Percentiles rank a stretch among this genome's conserved stretches.
Conservation (phyloP, 1,140 invertebrate genomes). For the Antheraea mylitta region DNA sequence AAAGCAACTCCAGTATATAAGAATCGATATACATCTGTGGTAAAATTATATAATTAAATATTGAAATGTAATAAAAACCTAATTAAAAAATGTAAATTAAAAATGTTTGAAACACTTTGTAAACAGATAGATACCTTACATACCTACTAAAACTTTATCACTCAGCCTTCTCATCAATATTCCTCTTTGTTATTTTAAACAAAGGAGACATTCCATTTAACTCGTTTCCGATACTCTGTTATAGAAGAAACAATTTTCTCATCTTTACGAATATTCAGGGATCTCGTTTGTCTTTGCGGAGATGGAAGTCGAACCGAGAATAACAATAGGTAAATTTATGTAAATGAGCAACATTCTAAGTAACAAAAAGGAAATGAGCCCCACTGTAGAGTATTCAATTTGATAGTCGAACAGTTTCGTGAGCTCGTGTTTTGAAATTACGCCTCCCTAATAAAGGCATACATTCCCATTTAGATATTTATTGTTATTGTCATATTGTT, state of each 20-base stretch:
- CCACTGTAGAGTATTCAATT: constrained; percentile 41
- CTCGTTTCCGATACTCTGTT: constrained; percentile 73
- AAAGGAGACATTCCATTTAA: constrained; percentile 71
- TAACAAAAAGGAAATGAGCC: constrained; percentile 70
- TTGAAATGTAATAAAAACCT: background rate
- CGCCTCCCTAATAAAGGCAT: constrained; percentile 23
- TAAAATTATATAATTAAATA: too few species aligned
- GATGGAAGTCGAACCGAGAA: constrained; percentile 54
- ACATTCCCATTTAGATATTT: constrained; percentile 15
- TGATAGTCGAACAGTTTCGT: constrained; percentile 37
- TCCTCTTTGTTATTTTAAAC: constrained; percentile 69
- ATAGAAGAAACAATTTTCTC: constrained; percentile 69
- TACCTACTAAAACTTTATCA: constrained; percentile 9
- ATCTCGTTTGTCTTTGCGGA: constrained; percentile 48
- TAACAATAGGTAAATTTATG: constrained; percentile 76
- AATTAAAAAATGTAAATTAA: background rate
- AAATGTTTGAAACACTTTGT: background rate
- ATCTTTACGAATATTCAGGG: constrained; percentile 37
- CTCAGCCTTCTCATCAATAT: constrained; percentile 42
- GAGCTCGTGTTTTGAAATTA: constrained; percentile 42
- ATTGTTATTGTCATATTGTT: constrained; percentile 22
- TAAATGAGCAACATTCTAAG: constrained; percentile 65
- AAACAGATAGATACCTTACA: constrained; percentile 20
- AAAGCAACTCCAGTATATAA: too few species aligned
- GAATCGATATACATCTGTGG: too few species aligned